Percentiles rank a stretch among this genome's conserved stretches.
These are phyloP conservation scores for Protonemura montana DNA, from an alignment of 2,888 invertebrate species.

Conservation along the genomic window DNA sequence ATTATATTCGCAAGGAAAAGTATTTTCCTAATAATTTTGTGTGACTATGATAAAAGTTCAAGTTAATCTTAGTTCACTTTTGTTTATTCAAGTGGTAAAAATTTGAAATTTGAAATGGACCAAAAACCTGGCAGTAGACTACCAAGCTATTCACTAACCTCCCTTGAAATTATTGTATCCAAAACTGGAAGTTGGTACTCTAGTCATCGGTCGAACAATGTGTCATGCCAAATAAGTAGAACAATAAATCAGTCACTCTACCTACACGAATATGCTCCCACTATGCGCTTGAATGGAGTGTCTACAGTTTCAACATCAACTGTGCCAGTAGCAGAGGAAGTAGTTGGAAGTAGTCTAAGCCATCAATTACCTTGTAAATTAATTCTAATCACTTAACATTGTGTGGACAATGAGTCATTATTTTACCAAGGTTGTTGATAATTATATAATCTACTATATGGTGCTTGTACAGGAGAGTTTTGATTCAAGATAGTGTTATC, in stretches of 20 bases:
- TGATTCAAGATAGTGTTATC: conserved; percentile 7
- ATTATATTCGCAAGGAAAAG: no score
- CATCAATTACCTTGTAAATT: neutral
- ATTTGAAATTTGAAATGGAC: no score
- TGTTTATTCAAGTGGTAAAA: no score
- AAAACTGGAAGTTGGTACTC: no score
- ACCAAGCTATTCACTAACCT: no score
- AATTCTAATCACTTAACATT: neutral
- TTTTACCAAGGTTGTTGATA: neutral
- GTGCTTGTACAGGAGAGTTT: neutral
- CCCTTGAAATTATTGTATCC: no score
- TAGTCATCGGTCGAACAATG: no score
- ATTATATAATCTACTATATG: neutral
- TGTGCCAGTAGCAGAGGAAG: neutral
- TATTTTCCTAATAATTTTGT: no score
- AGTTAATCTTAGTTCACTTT: no score
- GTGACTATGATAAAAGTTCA: no score
- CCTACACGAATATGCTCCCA: neutral
- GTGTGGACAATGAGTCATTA: conserved; percentile 7
- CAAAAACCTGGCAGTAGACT: no score
- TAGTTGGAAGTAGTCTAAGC: neutral
- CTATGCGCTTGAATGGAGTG: neutral
- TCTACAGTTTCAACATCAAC: neutral
- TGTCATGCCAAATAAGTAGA: neutral
- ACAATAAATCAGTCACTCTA: neutral